Conservation (phyloP, 2,888 invertebrate genomes). For the Hymenopus coronatus region DNA sequence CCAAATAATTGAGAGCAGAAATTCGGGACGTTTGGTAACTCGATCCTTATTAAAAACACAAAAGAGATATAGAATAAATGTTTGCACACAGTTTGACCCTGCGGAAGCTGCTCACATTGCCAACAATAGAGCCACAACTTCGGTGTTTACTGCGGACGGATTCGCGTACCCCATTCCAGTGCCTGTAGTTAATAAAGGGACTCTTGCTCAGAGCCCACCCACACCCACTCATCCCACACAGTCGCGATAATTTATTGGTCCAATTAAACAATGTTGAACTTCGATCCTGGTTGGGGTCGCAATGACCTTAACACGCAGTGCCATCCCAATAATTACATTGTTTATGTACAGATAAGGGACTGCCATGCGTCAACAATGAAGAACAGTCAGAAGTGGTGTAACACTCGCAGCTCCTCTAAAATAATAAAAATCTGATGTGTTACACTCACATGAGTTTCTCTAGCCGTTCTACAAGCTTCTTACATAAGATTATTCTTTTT, state of each 20-base stretch:
- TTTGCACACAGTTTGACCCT: not conserved
- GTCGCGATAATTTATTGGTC: slow-evolving; percentile 6
- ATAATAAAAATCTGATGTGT: no score
- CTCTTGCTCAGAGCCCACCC: not conserved
- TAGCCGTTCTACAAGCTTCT: no score
- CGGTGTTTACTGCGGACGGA: not conserved
- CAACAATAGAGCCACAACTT: not conserved
- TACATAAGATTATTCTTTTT: no score
- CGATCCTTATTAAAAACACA: no score
- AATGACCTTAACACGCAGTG: not conserved
- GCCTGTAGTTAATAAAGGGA: slow-evolving; percentile 1
- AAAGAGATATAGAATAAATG: no score
- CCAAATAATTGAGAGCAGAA: no score
- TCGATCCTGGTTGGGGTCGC: not conserved
- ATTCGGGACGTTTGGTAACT: no score
- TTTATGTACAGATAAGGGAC: not conserved
- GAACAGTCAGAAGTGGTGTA: no score
- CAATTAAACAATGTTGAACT: slow-evolving; percentile 10
- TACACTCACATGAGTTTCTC: no score
- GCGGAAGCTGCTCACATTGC: not conserved
- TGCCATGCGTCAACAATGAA: no score
- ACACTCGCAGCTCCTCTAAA: no score
- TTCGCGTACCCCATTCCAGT: not conserved
- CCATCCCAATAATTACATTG: not conserved
- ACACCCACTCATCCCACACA: not conserved